Evolutionary conservation across 2,113 vertebrate species (phyloP), one percentile per base, ranked within the genome.

Genomic region (Solea solea): DNA sequence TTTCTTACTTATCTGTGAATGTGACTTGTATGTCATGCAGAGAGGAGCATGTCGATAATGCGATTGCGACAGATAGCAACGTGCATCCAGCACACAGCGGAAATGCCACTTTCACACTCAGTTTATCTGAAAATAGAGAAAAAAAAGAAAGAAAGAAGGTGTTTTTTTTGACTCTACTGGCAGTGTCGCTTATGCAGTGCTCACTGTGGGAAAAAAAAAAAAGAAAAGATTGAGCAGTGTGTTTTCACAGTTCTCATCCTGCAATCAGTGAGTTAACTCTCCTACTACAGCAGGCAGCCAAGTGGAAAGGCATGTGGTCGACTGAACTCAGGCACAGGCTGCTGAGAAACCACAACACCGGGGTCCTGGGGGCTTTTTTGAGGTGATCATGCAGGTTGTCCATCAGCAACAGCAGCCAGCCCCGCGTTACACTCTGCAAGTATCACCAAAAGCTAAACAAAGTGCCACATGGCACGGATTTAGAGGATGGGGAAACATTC

Each of bases 281-380:
- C 76, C 80, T 68, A 86, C 88, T 88, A 82, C 86, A 71, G 75
- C 70, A 80, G 55, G 82, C 89, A 88, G 76, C 75, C 84, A 64
- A 89, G 88, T 88, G 91, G 87, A 91, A 92, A 91, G 91, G 89
- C 88, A 91, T 86, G 89, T 67, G 10, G 82, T 56, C 63, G 80
- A 69, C 74, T 84, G 83, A 86, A 76, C 64, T 62, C 77, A 40
- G 60, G 57, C 83, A 53, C 41, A 64, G 72, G 68, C 78, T 78
- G 79, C 70, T 61, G 74, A 74, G 83, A 85, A 21, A 70, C 59
- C 82, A 84, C 76, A 82, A 80, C 88, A 82, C 15, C 58, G 77
- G 69, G 75, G 77, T 88, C 73, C 79, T 80, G 70, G 53, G 84
- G 81, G 84, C 78, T 74, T 83, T 87, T 83, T 87, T 74, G 49